phyloP scores from a whole-genome alignment of 35 echinoderm and acorn worm species.

The Heliocidaris erythrogramma region DNA sequence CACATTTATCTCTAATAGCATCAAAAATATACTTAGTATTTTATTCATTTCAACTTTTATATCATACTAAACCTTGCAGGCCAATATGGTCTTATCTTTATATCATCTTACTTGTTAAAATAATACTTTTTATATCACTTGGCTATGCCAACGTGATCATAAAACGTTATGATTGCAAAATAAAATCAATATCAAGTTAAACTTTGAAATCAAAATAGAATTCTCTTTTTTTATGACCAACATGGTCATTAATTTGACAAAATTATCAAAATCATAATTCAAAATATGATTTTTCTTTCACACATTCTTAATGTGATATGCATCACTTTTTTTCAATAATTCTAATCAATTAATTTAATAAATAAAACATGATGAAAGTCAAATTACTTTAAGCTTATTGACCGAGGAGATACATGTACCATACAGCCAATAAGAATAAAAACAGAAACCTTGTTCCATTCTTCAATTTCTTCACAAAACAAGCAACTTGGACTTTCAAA shows the following conservation, averaged over 20 bases:
- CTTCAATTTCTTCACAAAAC: too few species aligned
- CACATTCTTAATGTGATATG: too few species aligned
- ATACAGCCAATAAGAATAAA: not conserved
- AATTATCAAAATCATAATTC: not conserved
- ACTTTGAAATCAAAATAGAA: too few species aligned
- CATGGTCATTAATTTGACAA: not conserved
- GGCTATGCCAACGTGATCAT: not conserved
- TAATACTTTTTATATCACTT: not conserved
- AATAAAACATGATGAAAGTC: too few species aligned
- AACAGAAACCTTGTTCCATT: too few species aligned
- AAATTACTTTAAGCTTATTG: not conserved
- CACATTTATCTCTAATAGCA: not conserved
- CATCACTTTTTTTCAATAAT: not conserved
- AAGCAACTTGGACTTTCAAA: too few species aligned
- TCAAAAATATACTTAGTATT: not conserved
- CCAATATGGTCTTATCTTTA: not conserved
- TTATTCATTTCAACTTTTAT: not conserved
- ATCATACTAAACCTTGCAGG: not conserved
- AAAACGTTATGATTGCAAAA: not conserved
- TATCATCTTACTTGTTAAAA: not conserved
- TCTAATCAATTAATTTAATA: too few species aligned
- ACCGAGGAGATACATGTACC: not conserved
- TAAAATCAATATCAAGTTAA: not conserved
- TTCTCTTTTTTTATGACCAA: not conserved
- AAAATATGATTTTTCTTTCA: not conserved